Evolutionary conservation across 2,113 vertebrate genomes (phyloP), one percentile per base, ranked within the genome.

Genomic region (Zapus hudsonius): DNA sequence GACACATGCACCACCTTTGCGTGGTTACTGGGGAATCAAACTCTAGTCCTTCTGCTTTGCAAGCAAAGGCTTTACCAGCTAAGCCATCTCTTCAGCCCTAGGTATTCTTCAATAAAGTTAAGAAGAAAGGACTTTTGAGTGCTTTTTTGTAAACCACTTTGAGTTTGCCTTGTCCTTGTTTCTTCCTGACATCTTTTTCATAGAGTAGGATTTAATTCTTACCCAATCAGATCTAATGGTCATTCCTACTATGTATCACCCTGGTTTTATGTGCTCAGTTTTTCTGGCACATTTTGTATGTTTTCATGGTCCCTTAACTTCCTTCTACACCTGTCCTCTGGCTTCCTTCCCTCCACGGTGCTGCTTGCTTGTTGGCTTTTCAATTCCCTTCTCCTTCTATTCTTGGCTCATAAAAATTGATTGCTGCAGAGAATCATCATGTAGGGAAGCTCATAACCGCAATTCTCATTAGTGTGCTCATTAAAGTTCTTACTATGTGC

Each of bases 401-500:
- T 25, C 16, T 75, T 84, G 63, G 61, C 47, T 90, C 40, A 52
- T 75, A 66, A 74, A 79, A 92, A 92, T 19, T 36, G 47, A 85
- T 74, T 66, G 61, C 59, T 86, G 82, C 33, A 12, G 59, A 80
- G 84, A 89, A 20, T 72, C 64, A 42, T 61, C 81, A 31, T 79
- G 33, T n/a, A 73, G n/a, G 55, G 57, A 16, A 83, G 25, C 40
- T 79, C 47, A 78, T 91, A 79, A 73, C 82, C 89, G 42, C 27
- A 76, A 22, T 16, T 66, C 40, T 95, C n/a, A 55, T 72, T 90
- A 75, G 73, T 59, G 67, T 20, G 44, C 59, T 61, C 82, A 82
- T 66, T 92, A 76, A 95, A 80, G 73, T 55, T 36, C 63, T 88
- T 82, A 69, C 40, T 42, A 25, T 55, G 52, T 87, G 38, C 40